phyloP scores from a whole-genome alignment of 1,140 invertebrate genomes.

The Ostrea denselamellosa region DNA sequence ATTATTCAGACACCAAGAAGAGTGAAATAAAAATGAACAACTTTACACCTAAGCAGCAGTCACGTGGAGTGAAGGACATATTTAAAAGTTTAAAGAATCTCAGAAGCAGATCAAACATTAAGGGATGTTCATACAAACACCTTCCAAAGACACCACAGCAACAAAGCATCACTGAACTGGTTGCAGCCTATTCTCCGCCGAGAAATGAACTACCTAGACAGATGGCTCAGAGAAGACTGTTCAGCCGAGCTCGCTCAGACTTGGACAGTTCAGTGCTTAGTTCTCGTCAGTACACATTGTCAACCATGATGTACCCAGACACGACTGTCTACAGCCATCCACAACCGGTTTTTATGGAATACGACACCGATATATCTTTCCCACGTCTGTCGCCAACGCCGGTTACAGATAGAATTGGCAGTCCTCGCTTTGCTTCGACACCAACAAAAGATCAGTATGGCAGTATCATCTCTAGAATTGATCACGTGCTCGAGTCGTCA shows the following conservation, averaged over 20 bases:
- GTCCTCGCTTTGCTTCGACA: slow-evolving; percentile 23
- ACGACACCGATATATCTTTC: background rate
- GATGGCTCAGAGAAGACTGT: slow-evolving; percentile 1
- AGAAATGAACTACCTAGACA: background rate
- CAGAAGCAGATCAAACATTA: slow-evolving; percentile 18
- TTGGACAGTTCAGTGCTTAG: background rate
- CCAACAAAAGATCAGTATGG: background rate
- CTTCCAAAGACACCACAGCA: background rate
- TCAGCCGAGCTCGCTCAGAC: background rate
- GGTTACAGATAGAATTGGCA: background rate
- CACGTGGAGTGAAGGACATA: slow-evolving; percentile 6
- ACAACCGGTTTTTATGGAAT: background rate
- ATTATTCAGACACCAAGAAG: background rate
- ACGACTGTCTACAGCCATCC: slow-evolving; percentile 5
- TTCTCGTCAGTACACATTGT: background rate
- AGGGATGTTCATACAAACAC: background rate
- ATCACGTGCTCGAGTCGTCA: slow-evolving; percentile 6
- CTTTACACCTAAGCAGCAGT: background rate
- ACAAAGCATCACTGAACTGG: background rate
- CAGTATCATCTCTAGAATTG: slow-evolving; percentile 24
- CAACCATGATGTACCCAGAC: background rate
- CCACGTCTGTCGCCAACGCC: background rate
- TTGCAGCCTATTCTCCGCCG: background rate
- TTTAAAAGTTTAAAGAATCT: slow-evolving; percentile 18
- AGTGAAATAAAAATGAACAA: background rate